A percentile compares a stretch with the other conserved stretches of the same genome.
Evolutionary conservation across 2,113 vertebrate species (phyloP).

Genomic region (Tupaia chinensis): DNA sequence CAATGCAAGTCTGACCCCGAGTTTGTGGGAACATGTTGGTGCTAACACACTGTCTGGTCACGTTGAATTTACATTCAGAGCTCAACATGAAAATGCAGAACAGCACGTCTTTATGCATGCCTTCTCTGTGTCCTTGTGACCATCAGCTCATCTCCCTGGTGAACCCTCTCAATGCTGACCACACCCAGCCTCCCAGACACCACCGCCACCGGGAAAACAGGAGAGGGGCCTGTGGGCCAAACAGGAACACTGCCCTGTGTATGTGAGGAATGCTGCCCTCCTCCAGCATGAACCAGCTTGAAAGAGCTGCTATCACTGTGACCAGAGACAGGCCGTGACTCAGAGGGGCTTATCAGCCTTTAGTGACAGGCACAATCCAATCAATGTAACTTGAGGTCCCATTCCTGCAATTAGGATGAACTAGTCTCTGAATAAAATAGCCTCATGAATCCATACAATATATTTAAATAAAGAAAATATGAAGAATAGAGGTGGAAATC

Average conservation of each 20-base stretch:
- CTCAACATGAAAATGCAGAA: neutral
- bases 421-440: neutral
- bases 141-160: neutral
- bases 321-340: neutral
- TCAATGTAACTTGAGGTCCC: neutral
- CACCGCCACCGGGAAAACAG: neutral
- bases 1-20: neutral
- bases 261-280: neutral
- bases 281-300: neutral
- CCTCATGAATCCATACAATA: neutral
- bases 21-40: neutral
- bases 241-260: neutral
- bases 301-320: neutral
- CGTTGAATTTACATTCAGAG: neutral
- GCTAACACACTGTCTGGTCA: neutral
- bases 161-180: neutral
- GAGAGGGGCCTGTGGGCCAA: neutral
- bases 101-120: neutral
- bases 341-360: neutral
- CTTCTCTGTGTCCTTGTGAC: neutral
- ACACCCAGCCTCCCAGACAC: neutral
- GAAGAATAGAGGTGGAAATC: neutral
- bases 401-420: neutral
- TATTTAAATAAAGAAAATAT: neutral
- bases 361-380: neutral